Conservation (phyloP, 2,888 invertebrate genomes). For the Mythimna pallens region DNA sequence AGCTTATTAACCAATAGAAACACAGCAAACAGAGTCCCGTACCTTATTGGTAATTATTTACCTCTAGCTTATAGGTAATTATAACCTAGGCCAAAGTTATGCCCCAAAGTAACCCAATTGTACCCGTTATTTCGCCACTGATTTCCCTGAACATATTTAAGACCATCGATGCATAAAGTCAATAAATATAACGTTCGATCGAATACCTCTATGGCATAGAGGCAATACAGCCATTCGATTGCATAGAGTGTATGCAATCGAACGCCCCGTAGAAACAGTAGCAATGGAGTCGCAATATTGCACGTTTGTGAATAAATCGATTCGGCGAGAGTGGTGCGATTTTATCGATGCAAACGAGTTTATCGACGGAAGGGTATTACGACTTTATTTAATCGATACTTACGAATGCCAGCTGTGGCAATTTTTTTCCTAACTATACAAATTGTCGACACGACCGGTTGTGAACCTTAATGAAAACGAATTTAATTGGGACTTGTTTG, state of each 20-base stretch:
- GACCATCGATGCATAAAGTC: neutral
- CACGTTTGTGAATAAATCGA: slow-evolving; percentile 29
- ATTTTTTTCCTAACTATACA: neutral
- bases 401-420: neutral
- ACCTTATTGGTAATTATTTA: too few species aligned
- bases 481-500: neutral
- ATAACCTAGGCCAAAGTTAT: too few species aligned
- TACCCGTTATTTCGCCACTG: too few species aligned
- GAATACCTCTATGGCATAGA: neutral
- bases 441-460: neutral
- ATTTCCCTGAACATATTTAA: neutral
- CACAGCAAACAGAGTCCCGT: too few species aligned
- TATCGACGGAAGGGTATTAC: slow-evolving; percentile 2
- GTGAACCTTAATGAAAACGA: too few species aligned
- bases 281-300: slow-evolving; percentile 7
- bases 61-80: too few species aligned
- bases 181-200: slow-evolving; percentile 21
- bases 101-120: too few species aligned
- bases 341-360: slow-evolving; percentile 41
- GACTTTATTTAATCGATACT: slow-evolving; percentile 15
- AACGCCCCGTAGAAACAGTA: slow-evolving; percentile 14
- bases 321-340: slow-evolving; percentile 6
- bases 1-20: too few species aligned
- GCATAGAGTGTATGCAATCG: slow-evolving; percentile 13
- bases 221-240: slow-evolving; percentile 2